Base-by-base conservation (phyloP, 2,797 vertebrate genomes). In the Crotalus adamanteus region DNA sequence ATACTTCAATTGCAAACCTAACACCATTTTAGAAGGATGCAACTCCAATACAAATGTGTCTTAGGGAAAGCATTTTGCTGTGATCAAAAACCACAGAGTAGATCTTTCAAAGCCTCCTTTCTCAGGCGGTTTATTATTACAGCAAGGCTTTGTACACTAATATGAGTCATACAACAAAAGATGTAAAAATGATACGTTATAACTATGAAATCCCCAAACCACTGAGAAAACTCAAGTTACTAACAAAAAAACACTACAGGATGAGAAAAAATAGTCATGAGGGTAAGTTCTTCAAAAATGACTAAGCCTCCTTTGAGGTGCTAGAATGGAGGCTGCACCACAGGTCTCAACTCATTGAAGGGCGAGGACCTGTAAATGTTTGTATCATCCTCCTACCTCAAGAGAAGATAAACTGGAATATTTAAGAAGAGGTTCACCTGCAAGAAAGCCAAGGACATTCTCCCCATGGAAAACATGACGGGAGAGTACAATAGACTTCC, bases 201-300 rank as follows among this genome's bases (percentile, higher is more conserved):
- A 25, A 94, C 95, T 96, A 95, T 96, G 93, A 96, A 95, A 95
- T 95, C 96, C 97, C 97, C 94, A 94, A 93, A 94, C 95, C 94
- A 1, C 93, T 22, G 86, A 95, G 94, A 94, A 96, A 93, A 92
- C 88, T 92, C 94, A 94, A 94, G 87, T 92, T 92, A 96, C 95
- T 94, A 97, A 96, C 95, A 95, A 95, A 97, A 94, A 73, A 37
- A 94, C 96, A 96, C 94, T 94, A 94, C 94, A 96, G 95, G 95
- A 97, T 96, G 95, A 95, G 92, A 87, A 95, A 56, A 94, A 94
- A 92, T 93, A 20, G 78, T 93, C 94, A 95, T 90, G n/a, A 95
- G 96, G 65, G 91, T 86, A 96, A 86, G 59, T 31, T 93, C 94
- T 96, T 95, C 94, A 95, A 94, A 97, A 96, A 95, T 95, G 95